Base-by-base conservation (phyloP, 2,888 invertebrate species). In the Mimas tiliae region DNA sequence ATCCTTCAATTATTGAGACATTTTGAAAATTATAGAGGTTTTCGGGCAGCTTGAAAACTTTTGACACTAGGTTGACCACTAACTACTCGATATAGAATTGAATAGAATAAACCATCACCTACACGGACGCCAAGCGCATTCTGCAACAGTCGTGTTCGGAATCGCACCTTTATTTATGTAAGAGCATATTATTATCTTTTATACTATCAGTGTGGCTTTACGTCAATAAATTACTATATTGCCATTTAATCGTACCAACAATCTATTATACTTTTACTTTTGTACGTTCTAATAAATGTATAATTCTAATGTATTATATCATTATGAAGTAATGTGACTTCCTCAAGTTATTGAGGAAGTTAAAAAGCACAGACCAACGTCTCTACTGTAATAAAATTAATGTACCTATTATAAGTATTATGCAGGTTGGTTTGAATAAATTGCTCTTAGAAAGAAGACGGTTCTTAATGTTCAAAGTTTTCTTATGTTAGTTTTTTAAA, bases 231-330 rank as follows among this genome's bases (percentile, higher is more conserved):
- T 58, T 42, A 55, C 38, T 3, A 58, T 19, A n/a, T 58, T 42
- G 58, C 58, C 38, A 19, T 58, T 12, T 58, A 58, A 58, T 58
- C 38, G n/a, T 0, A 38, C 38, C 38, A 55, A n/a, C 21, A 16
- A 58, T 58, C 58, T 58, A 19, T 42, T 6, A 58, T 19, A 58
- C 58, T 58, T 58, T 58, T 58, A 58, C 58, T 58, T 58, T 19
- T 42, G 38, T 58, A 38, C 55, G 11, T 19, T 19, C 16, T 12
- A 19, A 12, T 42, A 58, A 19, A 38, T 19, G n/a, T 55, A 34
- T 38, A 16, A 55, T 55, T 38, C 16, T 38, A 16, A 55, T n/a
- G 16, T 9, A 55, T 55, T 55, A 55, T 16, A 38, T 19, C 50
- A 48, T 16, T 8, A 50, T 50, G 50, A 50, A 11, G 8, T 50